Evolutionary conservation across 2,797 vertebrate genomes (phyloP).

Genomic region (Hozukius guyotensis): DNA sequence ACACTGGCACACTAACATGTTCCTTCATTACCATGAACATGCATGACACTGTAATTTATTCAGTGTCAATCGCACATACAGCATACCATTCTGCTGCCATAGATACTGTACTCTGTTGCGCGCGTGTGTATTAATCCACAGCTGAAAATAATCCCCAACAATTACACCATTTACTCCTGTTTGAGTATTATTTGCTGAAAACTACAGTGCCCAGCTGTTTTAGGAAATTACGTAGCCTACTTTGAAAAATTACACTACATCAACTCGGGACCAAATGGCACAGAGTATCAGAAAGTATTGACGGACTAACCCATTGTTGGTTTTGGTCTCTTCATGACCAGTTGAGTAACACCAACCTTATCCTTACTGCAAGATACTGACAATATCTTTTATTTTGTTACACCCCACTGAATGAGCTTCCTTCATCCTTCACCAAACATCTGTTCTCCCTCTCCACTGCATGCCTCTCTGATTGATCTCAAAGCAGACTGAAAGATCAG

Average conservation of each 20-base stretch:
- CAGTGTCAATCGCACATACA: not conserved
- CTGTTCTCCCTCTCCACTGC: not conserved
- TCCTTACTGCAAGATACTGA: not conserved
- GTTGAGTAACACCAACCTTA: not conserved
- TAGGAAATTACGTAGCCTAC: not conserved
- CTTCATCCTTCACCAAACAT: slow-evolving; percentile 2
- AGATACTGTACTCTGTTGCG: not conserved
- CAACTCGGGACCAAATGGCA: not conserved
- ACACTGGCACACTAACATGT: not conserved
- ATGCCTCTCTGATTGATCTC: not conserved
- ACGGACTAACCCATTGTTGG: not conserved
- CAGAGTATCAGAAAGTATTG: not conserved
- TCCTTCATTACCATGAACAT: not conserved
- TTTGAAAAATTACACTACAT: not conserved
- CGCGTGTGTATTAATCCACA: not conserved
- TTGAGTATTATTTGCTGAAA: not conserved
- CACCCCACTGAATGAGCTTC: not conserved
- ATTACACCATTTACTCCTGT: not conserved
- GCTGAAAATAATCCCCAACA: not conserved
- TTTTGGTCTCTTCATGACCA: not conserved
- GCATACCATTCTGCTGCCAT: no score
- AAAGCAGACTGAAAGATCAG: not conserved
- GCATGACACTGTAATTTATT: not conserved
- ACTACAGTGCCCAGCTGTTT: not conserved
- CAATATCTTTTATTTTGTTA: not conserved